Base-by-base conservation (phyloP, 1,140 invertebrate species). In the Drosophila yakuba region DNA sequence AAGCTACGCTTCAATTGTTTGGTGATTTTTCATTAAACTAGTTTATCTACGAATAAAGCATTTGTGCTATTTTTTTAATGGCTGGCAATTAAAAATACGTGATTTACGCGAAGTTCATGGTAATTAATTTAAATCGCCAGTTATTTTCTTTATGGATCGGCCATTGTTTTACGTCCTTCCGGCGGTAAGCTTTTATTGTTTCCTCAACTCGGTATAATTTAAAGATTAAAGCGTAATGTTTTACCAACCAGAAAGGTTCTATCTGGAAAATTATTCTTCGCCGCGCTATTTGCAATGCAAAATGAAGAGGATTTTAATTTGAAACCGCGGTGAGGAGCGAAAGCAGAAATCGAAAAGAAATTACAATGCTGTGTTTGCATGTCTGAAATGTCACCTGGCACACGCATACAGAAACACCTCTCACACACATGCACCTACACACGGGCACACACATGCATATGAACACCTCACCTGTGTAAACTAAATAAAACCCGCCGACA, bases 301-400 rank as follows among this genome's bases (percentile, higher is more conserved):
- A 78, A 74, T 78, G 54, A 74, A 82, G 78, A 68, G 39, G 67
- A 63, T 74, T 81, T 72, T 74, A 47, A 77, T 77, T 72, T 43
- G 7, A 76, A 80, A 56, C 62, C 60, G 55, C 57, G 57, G 36
- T 28, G n/a, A 57, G 28, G n/a, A 20, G 38, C n/a, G 12, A 32
- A 32, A 25, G 47, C 23, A 32, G 32, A 61, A 69, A 44, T 63
- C 43, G 39, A 80, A 71, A 61, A 76, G 60, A 38, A 80, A 73
- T 77, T 67, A 56, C 44, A 76, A 52, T 66, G 20, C 51, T 64
- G 35, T 68, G 74, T 74, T 84, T 77, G 57, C 74, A 51, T 62
- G 63, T 57, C 45, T 58, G 32, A 32, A 32, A 32, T 32, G 62
- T 69, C 63, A 75, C 73, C 59, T 50, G 45, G 55, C 45, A 44